Percentiles rank a stretch among this genome's conserved stretches.
These are phyloP conservation scores for Myrmecophaga tridactyla DNA, from an alignment of 2,113 vertebrate genomes.

Conservation along the genomic window DNA sequence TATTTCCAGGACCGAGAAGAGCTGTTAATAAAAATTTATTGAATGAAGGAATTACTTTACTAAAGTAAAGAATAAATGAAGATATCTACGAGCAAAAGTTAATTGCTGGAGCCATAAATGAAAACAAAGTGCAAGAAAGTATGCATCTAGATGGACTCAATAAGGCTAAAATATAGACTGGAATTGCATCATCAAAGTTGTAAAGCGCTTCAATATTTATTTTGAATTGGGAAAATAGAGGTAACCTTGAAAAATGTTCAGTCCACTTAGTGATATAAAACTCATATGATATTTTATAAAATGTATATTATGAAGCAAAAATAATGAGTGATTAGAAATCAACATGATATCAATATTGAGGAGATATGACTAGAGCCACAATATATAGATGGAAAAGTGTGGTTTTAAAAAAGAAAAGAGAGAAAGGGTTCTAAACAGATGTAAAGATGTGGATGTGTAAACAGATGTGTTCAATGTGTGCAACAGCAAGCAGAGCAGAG, in stretches of 20 bases:
- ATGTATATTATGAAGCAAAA: neutral
- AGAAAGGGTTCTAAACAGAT: neutral
- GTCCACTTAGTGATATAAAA: neutral
- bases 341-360: neutral
- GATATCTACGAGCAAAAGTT: neutral
- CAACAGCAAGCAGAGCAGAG: neutral
- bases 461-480: accelerated
- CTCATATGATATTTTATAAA: neutral
- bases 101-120: neutral
- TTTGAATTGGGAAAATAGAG: neutral
- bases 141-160: neutral
- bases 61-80: neutral
- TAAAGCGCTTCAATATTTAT: neutral
- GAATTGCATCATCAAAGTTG: neutral
- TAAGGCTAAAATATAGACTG: neutral
- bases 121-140: neutral
- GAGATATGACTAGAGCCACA: too few species aligned
- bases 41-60: neutral
- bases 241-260: neutral
- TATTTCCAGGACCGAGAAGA: neutral
- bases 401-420: neutral
- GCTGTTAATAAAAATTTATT: neutral
- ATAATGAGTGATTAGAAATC: neutral
- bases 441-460: neutral
- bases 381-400: neutral